Evolutionary conservation across 2,113 vertebrate species (phyloP), one percentile per base, ranked within the genome.

Genomic region (Apaloderma vittatum): DNA sequence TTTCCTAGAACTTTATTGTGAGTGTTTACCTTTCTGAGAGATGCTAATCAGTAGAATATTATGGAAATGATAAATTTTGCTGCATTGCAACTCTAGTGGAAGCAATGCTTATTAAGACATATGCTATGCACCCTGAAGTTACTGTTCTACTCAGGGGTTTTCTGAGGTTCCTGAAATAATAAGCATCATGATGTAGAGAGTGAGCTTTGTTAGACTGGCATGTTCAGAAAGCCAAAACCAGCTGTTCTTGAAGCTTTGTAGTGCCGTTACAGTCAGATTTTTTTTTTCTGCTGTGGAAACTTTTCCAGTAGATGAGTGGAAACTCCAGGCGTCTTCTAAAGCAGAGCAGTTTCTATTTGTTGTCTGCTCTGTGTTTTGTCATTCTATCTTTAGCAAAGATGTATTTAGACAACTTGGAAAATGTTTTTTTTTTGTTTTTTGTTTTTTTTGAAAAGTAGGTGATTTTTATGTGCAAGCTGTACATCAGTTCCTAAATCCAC

Each of bases 141-240:
- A 9, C 46, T 86, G 63, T 61, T 45, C n/a, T 27, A 20, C n/a
- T 67, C n/a, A 3, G 18, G 24, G 29, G 9, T 43, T 48, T 57
- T 77, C n/a, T 43, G 63, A 48, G 14, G 16, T n/a, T 75, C 45
- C 68, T 74, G 16, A 36, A 49, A 26, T 5, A n/a, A 21, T 3
- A 34, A 30, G 12, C 12, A 7, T 20, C 0, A 0, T 51, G n/a
- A 51, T 55, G 15, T 17, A 32, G 46, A 58, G 17, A 22, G 23
- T 8, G 23, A 45, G 27, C 23, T 87, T 54, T 71, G 30, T 36
- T 26, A 49, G 20, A 12, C 20, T 52, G 40, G 15, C 12, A 21
- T 74, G 51, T 68, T 49, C 70, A 73, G 43, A 17, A 54, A 73
- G 72, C 29, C 27, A 65, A 34, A 88, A 9, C 0, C 32, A 61